These are phyloP conservation scores for Axis porcinus DNA, from an alignment of 2,113 vertebrate species.

Conservation along the genomic window DNA sequence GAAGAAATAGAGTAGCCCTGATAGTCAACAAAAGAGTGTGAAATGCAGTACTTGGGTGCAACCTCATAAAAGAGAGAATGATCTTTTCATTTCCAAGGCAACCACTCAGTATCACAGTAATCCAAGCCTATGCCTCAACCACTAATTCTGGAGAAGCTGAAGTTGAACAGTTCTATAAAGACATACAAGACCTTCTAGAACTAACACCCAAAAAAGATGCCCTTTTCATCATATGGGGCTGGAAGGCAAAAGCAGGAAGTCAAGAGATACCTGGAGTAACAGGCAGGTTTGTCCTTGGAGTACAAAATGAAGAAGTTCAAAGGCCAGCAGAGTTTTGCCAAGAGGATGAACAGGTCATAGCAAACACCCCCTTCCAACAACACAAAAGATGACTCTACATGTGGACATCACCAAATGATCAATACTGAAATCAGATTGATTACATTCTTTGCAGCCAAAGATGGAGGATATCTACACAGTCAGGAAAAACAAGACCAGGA, in stretches of 20 bases:
- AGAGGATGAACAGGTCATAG: background rate
- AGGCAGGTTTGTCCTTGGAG: background rate
- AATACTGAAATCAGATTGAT: background rate
- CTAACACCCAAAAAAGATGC: background rate
- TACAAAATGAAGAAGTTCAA: background rate
- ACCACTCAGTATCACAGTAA: background rate
- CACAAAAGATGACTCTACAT: background rate
- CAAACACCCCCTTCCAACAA: background rate
- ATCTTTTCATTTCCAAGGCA: background rate
- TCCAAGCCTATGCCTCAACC: background rate
- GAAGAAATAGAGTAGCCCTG: background rate
- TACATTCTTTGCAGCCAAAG: background rate
- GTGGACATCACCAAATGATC: background rate
- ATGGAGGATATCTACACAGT: background rate
- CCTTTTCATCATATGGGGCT: background rate
- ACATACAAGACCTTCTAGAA: background rate
- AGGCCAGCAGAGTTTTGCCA: background rate
- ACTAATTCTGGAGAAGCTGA: background rate
- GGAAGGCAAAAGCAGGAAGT: background rate
- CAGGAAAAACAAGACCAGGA: background rate
- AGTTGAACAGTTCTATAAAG: background rate
- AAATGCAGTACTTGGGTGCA: background rate
- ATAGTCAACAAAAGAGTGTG: background rate
- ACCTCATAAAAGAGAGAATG: background rate
- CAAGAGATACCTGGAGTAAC: background rate